Evolutionary conservation across 2,113 vertebrate genomes (phyloP), one percentile per base, ranked within the genome.

Genomic region (Empidonax alnorum): DNA sequence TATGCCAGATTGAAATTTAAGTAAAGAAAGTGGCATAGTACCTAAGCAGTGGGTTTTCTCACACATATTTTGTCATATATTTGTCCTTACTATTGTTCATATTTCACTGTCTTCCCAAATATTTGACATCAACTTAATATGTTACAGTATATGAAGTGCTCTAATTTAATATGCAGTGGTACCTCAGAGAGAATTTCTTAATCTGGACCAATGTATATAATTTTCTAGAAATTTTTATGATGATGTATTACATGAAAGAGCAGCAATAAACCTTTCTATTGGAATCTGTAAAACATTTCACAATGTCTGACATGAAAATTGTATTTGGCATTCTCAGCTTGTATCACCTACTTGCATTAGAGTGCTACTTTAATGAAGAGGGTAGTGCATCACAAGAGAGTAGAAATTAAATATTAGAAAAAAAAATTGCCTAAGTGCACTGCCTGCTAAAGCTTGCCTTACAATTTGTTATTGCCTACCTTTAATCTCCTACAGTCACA

Each of bases 181-280:
- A 75, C 27, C 39, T 77, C 79, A 63, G 59, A 84, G 8, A 93
- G 33, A 92, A 77, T 78, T 88, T 42, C 68, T 56, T 75, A 37
- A 77, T 75, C 68, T 72, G 55, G 80, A 52, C 13, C 21, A 28
- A 30, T 7, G 19, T 44, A 58, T 53, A 71, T 28, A 41, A 89
- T 93, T 62, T 93, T 93, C 69, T 82, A 82, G 62, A 82, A 85
- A 82, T 37, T 21, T 63, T 71, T 73, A 79, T 62, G 41, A 65
- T 76, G 80, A 93, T 66, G 25, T 46, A 62, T 75, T 82, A 35
- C 15, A 12, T 39, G 47, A 78, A 96, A 65, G 31, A 92, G 31
- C 31, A 84, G 59, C 61, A 84, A 68, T 92, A 97, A 96, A 81
- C 78, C 20, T 68, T 94, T 78, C 87, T 83, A 37, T 84, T 47